phyloP scores from a whole-genome alignment of 2,113 vertebrate species.

The Rousettus leschenaultii region DNA sequence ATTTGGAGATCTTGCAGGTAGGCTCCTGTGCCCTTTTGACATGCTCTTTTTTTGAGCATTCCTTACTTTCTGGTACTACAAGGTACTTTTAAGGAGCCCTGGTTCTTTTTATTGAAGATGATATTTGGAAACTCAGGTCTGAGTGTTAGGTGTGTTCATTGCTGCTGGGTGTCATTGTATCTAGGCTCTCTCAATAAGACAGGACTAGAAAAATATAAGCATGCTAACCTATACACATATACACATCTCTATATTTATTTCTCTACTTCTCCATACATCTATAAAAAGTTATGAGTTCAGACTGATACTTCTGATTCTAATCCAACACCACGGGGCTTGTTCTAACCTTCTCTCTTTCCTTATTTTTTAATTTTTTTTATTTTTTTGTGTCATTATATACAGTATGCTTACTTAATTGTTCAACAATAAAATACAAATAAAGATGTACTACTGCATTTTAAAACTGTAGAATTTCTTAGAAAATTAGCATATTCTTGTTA shows the following conservation, averaged over 20 bases:
- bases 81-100: not conserved
- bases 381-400: not conserved
- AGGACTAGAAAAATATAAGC: not conserved
- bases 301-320: not conserved
- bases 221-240: not conserved
- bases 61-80: not conserved
- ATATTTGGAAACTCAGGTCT: not conserved
- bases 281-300: not conserved
- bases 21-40: not conserved
- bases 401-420: not conserved
- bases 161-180: not conserved
- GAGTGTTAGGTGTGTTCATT: not conserved
- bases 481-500: not conserved
- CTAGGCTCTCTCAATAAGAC: not conserved
- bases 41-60: not conserved
- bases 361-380: not conserved
- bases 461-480: not conserved
- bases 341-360: not conserved
- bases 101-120: not conserved
- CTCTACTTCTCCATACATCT: not conserved
- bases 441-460: not conserved
- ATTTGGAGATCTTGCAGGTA: not conserved
- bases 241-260: not conserved
- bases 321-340: not conserved
- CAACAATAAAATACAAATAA: not conserved